Evolutionary conservation across 2,113 vertebrate species (phyloP).

Genomic region (Nematolebias whitei): DNA sequence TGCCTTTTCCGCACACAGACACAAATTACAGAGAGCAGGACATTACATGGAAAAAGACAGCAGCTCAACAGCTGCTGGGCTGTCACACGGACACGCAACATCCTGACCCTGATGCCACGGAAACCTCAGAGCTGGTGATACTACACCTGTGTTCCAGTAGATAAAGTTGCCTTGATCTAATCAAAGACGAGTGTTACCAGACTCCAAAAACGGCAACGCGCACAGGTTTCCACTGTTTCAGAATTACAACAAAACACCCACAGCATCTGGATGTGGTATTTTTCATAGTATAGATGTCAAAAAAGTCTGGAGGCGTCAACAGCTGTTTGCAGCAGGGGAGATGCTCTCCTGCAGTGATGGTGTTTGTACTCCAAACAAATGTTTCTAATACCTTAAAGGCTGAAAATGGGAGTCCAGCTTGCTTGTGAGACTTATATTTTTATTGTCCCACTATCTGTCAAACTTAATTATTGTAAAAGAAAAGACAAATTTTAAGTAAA

Average conservation of each 20-base stretch:
- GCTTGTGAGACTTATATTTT: too few species aligned
- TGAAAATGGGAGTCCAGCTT: not conserved
- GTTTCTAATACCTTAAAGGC: slow-evolving; percentile 19
- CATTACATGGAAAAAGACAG: slow-evolving; percentile 18
- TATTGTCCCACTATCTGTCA: too few species aligned
- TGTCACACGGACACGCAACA: slow-evolving; percentile 4
- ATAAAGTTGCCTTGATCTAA: slow-evolving; percentile 59
- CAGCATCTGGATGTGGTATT: slow-evolving; percentile 43
- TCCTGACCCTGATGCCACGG: slow-evolving; percentile 34
- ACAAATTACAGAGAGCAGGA: slow-evolving; percentile 22
- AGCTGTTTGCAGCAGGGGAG: slow-evolving; percentile 69
- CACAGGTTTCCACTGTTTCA: slow-evolving; percentile 4
- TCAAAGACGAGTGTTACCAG: slow-evolving; percentile 45
- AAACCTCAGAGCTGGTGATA: slow-evolving; percentile 34
- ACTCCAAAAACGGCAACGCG: slow-evolving; percentile 12
- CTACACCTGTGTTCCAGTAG: slow-evolving; percentile 51
- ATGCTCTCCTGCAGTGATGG: slow-evolving; percentile 41
- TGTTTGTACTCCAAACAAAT: slow-evolving; percentile 27
- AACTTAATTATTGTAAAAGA: too few species aligned
- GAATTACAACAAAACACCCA: not conserved
- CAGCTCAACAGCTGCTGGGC: slow-evolving; percentile 31
- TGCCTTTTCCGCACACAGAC: slow-evolving; percentile 6
- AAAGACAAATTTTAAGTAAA: too few species aligned
- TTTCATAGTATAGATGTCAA: slow-evolving; percentile 45
- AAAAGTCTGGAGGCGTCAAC: slow-evolving; percentile 44